A percentile compares a stretch with the other conserved stretches of the same genome.
phyloP scores from a whole-genome alignment of 2,113 vertebrate genomes.

The Salvelinus fontinalis region DNA sequence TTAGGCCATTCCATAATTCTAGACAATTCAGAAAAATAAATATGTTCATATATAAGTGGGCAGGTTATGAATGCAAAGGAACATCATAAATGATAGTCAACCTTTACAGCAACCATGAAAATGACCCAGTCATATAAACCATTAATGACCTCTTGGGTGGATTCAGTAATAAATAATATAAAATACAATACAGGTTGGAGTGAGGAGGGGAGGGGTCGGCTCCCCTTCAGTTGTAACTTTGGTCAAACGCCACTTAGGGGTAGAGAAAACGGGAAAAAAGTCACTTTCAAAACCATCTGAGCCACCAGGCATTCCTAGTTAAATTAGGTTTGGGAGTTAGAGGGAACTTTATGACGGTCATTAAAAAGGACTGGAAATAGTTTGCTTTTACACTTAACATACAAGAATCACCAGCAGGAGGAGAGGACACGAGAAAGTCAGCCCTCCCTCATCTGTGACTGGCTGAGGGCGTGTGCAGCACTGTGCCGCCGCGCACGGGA shows the following conservation, averaged over 20 bases:
- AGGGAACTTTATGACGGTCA: conserved; percentile 12
- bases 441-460: neutral
- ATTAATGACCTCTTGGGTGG: neutral
- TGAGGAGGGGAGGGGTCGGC: neutral
- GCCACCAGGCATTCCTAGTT: neutral
- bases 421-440: neutral
- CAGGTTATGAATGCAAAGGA: too few relatives aligned
- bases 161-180: neutral
- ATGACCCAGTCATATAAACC: conserved; percentile 45
- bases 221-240: conserved; percentile 21
- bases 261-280: neutral
- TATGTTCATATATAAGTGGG: too few relatives aligned
- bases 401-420: neutral
- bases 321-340: conserved; percentile 12
- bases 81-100: too few relatives aligned
- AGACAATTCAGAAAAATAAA: too few relatives aligned
- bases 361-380: conserved; percentile 12
- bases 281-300: neutral
- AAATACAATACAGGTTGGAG: neutral
- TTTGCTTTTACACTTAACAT: conserved; percentile 24
- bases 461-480: conserved; percentile 7
- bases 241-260: conserved; percentile 16
- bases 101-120: too few relatives aligned
- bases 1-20: neutral
- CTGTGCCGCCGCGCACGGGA: conserved; percentile 17